Evolutionary conservation across 2,797 vertebrate species (phyloP).

Genomic region (Hapalemur alaotrensis): DNA sequence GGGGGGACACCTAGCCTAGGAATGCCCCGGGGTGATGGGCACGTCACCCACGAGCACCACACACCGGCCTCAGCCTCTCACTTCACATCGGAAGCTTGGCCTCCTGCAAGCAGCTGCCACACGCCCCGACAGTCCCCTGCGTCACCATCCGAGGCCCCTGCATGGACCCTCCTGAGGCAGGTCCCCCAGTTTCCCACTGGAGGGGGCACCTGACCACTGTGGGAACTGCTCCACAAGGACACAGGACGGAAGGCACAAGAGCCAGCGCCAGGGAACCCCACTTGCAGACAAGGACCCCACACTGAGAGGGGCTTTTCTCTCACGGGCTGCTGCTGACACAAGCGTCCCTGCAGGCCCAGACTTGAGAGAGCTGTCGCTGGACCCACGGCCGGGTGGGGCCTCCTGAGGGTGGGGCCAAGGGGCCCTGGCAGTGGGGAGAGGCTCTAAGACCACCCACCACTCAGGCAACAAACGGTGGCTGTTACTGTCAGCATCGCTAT

Average conservation of each 20-base stretch:
- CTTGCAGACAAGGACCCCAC: not conserved
- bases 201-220: not conserved
- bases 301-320: not conserved
- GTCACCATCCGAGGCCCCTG: not conserved
- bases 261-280: not conserved
- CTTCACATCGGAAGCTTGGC: not conserved
- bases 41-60: not conserved
- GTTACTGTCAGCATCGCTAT: not conserved
- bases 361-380: not conserved
- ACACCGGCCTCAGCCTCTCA: not conserved
- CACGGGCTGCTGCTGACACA: not conserved
- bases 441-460: not conserved
- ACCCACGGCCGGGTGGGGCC: not conserved
- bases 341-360: not conserved
- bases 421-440: not conserved
- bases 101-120: not conserved
- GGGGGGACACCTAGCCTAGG: not conserved
- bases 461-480: not conserved
- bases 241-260: not conserved
- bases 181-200: not conserved
- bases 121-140: not conserved
- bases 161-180: not conserved
- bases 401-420: not conserved
- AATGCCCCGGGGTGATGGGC: not conserved
- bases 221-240: not conserved